Conservation (phyloP, 2,113 vertebrate genomes). For the Ondatra zibethicus region DNA sequence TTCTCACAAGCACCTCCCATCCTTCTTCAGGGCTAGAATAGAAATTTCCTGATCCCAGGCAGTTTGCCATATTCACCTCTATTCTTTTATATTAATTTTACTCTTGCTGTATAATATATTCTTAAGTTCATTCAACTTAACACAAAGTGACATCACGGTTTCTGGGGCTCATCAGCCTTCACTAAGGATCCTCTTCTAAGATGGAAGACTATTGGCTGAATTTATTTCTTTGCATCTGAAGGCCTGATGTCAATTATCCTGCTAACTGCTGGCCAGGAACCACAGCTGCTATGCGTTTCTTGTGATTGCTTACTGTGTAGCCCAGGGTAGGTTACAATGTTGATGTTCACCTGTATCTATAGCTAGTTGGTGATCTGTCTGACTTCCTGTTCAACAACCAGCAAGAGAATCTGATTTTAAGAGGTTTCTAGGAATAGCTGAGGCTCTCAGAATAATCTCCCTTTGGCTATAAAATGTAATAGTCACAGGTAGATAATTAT, state of each 20-base stretch:
- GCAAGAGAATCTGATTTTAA: slow-evolving; percentile 16
- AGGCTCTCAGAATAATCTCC: neutral
- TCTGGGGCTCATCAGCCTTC: neutral
- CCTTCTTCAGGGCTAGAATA: neutral
- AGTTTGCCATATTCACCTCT: neutral
- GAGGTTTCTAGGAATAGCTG: neutral
- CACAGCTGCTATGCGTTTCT: too few relatives aligned
- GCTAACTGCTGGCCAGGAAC: neutral
- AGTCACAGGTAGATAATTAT: neutral
- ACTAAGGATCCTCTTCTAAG: neutral
- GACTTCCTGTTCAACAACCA: neutral
- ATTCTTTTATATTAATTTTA: neutral
- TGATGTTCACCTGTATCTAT: neutral
- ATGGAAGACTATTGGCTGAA: neutral
- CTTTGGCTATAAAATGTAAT: neutral
- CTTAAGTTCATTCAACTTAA: neutral
- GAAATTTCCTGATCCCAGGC: neutral
- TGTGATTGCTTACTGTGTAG: neutral
- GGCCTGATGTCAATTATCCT: neutral
- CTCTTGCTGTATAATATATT: neutral
- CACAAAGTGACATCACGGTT: neutral
- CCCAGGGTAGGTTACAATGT: neutral
- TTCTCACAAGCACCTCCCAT: neutral
- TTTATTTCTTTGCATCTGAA: neutral
- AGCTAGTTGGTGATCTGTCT: neutral